A percentile compares a stretch with the other conserved stretches of the same genome.
Conservation (phyloP, 2,888 invertebrate genomes). For the Temnothorax rugatulus region DNA sequence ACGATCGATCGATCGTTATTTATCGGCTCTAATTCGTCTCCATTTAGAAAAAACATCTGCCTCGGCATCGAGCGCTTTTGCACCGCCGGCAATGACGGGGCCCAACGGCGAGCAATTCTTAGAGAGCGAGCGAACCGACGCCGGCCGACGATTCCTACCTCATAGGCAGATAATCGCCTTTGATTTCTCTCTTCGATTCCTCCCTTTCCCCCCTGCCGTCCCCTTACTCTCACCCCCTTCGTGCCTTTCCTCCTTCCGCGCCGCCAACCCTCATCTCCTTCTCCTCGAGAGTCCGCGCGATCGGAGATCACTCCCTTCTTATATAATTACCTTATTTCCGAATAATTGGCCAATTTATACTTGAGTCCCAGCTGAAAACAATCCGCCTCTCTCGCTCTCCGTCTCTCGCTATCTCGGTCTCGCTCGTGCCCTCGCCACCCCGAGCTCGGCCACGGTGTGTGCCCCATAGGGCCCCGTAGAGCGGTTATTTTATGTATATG, state of each 20-base stretch:
- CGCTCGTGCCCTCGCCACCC: conserved; percentile 66
- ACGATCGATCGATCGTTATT: conserved; percentile 79
- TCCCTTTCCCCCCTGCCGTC: conserved; percentile 64
- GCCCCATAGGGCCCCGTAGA: conserved; percentile 85
- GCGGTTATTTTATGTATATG: conserved; percentile 86
- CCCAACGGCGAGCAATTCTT: conserved; percentile 79
- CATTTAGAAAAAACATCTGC: conserved; percentile 84
- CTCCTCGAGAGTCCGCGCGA: conserved; percentile 76
- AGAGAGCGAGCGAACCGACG: conserved; percentile 74
- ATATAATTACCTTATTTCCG: conserved; percentile 86
- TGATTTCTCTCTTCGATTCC: conserved; percentile 86
- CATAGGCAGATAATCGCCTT: conserved; percentile 86
- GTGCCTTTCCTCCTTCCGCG: conserved; percentile 77
- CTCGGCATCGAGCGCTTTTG: conserved; percentile 69
- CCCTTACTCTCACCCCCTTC: conserved; percentile 70
- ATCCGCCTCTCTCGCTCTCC: conserved; percentile 82
- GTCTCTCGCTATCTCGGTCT: conserved; percentile 69
- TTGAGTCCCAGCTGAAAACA: conserved; percentile 86
- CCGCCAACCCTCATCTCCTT: conserved; percentile 70
- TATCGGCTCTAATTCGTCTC: conserved; percentile 83
- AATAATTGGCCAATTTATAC: conserved; percentile 86
- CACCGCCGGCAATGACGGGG: conserved; percentile 76
- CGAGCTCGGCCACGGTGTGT: conserved; percentile 78
- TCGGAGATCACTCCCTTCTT: conserved; percentile 86
- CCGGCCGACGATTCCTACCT: conserved; percentile 84